phyloP scores from a whole-genome alignment of 2,888 invertebrate species.

The Melinaea menophilus region DNA sequence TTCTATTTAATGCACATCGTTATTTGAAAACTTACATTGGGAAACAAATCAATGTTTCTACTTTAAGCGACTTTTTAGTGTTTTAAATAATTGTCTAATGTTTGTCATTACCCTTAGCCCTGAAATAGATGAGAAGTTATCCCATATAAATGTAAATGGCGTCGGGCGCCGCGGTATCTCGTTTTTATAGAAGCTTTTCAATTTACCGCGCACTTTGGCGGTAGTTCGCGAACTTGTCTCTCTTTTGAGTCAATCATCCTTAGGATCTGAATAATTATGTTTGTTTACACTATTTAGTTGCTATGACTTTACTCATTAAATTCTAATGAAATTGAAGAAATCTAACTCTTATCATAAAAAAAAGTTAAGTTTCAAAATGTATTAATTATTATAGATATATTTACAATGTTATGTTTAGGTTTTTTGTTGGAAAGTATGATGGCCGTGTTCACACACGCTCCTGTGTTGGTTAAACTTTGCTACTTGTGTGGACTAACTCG shows the following conservation, averaged over 20 bases:
- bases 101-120: constrained; percentile 31
- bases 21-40: too few species aligned
- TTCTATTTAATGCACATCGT: too few species aligned
- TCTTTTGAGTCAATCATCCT: constrained; percentile 28
- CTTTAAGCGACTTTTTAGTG: not conserved
- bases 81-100: constrained; percentile 9
- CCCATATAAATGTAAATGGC: constrained; percentile 69
- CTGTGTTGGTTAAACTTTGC: constrained; percentile 26
- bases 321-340: too few species aligned
- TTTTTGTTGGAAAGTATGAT: constrained; percentile 23
- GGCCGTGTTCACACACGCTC: constrained; percentile 29
- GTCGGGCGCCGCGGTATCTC: constrained; percentile 35
- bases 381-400: too few species aligned
- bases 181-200: constrained; percentile 53
- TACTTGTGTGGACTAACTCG: constrained; percentile 26
- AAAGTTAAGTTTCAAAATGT: too few species aligned
- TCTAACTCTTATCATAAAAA: too few species aligned
- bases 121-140: constrained; percentile 48
- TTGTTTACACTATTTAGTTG: not conserved
- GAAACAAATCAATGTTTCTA: too few species aligned
- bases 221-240: constrained; percentile 30
- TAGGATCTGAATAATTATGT: constrained; percentile 25
- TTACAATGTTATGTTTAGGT: constrained; percentile 7
- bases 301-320: not conserved
- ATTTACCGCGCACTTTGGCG: constrained; percentile 42